Evolutionary conservation across 2,888 invertebrate genomes (phyloP), one percentile per base, ranked within the genome.

Genomic region (Electrophaes corylata): DNA sequence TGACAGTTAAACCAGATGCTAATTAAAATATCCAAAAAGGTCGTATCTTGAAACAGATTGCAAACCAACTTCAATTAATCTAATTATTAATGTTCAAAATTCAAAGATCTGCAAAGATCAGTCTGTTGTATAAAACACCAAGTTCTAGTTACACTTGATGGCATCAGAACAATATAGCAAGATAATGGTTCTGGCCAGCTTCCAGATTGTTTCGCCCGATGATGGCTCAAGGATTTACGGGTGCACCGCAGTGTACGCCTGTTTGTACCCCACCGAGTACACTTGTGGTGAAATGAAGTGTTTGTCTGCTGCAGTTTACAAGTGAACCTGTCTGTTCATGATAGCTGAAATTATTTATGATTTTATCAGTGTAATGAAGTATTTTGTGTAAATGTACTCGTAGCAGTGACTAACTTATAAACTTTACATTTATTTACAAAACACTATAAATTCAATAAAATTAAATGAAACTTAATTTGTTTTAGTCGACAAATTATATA

Each of bases 121-220:
- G n/a, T n/a, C 18, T 41, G n/a, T 23, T 37, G 37, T 35, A 43
- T 33, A 51, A 51, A 47, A 31, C 47, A 14, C 50, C 49, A 51
- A 66, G 66, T 45, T 45, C 50, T 3, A 10, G 26, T 55, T 67
- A 65, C 65, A 58, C 55, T 61, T 66, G 64, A 66, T 64, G 63
- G 60, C 66, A 68, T 63, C 59, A 66, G 67, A 73, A 70, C 67
- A 54, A 35, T 47, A 52, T 57, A 57, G 51, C 54, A 60, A 81
- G 79, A 79, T 87, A 84, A 82, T 84, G 79, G 83, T 80, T 72
- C 83, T 88, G 88, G 88, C 86, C 43, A 20, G 37, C 75, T 73
- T 83, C 88, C 88, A 88, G 81, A 77, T 76, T 75, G 82, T 84
- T 82, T 61, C 56, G 59, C 66, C 63, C 78, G 82, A 81, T 84